A percentile compares a stretch with the other conserved stretches of the same genome.
Conservation (phyloP, 2,113 vertebrate genomes). For the Anolis sagrei region DNA sequence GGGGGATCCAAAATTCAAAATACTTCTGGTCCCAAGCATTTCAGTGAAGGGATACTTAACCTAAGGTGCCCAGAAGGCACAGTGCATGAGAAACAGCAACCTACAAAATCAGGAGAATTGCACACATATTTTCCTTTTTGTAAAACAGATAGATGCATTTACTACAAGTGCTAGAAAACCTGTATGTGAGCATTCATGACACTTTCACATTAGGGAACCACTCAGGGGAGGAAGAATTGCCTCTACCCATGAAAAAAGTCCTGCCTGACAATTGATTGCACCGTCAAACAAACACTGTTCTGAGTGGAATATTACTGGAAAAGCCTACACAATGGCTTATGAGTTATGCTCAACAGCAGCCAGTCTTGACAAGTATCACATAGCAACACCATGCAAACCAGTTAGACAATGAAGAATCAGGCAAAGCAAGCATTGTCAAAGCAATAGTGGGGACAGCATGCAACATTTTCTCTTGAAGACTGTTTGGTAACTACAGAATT, state of each 20-base stretch:
- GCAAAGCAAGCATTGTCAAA: background rate
- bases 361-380: constrained; percentile 2
- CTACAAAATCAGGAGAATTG: background rate
- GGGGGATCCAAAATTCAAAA: no score
- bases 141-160: background rate
- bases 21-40: no score
- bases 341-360: background rate
- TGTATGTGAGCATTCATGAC: background rate
- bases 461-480: background rate
- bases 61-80: background rate
- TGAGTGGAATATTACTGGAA: background rate
- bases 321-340: background rate
- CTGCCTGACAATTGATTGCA: background rate
- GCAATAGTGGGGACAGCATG: background rate
- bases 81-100: background rate
- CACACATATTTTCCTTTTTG: background rate
- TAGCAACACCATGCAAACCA: background rate
- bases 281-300: background rate
- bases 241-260: background rate
- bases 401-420: background rate
- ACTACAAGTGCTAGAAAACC: background rate
- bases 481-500: background rate
- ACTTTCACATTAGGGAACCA: background rate
- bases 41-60: no score
- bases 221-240: background rate